These are phyloP conservation scores for Hermetia illucens DNA, from an alignment of 1,140 invertebrate species.

Conservation along the genomic window DNA sequence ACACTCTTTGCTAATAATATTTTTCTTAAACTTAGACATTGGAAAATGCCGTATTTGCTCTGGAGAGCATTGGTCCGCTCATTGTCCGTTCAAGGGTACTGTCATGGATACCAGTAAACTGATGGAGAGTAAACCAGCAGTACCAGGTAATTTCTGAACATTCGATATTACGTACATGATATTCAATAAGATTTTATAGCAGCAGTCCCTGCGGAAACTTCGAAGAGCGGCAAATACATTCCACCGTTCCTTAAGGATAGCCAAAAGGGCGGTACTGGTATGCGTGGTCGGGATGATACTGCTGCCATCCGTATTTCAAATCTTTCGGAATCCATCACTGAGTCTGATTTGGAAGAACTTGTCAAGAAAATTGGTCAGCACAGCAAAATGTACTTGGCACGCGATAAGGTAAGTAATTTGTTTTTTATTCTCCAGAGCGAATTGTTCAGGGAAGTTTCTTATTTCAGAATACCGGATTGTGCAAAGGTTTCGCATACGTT, in stretches of 20 bases:
- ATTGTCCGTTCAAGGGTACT: slow-evolving; percentile 93
- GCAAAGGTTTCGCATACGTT: slow-evolving; percentile 92
- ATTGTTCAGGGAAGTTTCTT: too few species aligned
- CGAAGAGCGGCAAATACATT: slow-evolving; percentile 55
- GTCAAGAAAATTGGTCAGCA: slow-evolving; percentile 49
- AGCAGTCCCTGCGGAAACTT: slow-evolving; percentile 23
- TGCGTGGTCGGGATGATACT: slow-evolving; percentile 58
- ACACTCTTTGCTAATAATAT: slow-evolving; percentile 15
- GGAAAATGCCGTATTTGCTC: slow-evolving; percentile 91
- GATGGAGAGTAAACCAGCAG: slow-evolving; percentile 28
- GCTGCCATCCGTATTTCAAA: slow-evolving; percentile 94
- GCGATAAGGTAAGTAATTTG: slow-evolving; percentile 55
- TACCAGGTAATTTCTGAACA: slow-evolving; percentile 4
- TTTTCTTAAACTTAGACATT: slow-evolving; percentile 61
- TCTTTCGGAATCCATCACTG: slow-evolving; percentile 88
- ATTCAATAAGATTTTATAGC: slow-evolving; percentile 2
- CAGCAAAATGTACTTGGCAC: slow-evolving; percentile 77
- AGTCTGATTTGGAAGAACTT: slow-evolving; percentile 88
- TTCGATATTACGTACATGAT: background rate
- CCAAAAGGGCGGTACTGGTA: slow-evolving; percentile 56
- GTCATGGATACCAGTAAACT: slow-evolving; percentile 48
- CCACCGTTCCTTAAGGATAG: slow-evolving; percentile 80
- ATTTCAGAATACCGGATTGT: slow-evolving; percentile 53
- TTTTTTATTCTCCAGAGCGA: background rate
- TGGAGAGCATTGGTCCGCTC: slow-evolving; percentile 93